Evolutionary conservation across 2,113 vertebrate genomes (phyloP), one percentile per base, ranked within the genome.

Genomic region (Porphyrio hochstetteri): DNA sequence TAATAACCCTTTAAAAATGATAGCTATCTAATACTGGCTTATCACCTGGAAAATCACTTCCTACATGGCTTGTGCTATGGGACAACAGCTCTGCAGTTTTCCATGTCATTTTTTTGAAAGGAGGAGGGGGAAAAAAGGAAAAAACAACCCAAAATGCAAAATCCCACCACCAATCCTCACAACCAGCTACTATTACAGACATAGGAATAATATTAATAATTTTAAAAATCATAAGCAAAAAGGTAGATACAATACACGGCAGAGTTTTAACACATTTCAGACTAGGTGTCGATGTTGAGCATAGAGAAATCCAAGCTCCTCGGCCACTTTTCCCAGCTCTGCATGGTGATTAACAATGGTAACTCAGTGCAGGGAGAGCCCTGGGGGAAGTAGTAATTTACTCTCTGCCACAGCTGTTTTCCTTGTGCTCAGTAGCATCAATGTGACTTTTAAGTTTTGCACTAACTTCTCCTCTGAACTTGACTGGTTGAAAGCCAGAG

Each of bases 31-130:
- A 42, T 80, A 56, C 28, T 76, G 38, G 53, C 11, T 17, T 91
- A 33, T 16, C 97, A 94, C 90, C 95, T 97, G 86, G 84, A 81
- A 96, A 94, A 78, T 29, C 5, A 55, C n/a, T 95, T 60, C 28
- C 81, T 48, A 9, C 4, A 20, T 61, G 88, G 35, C 74, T 93
- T 82, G 63, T 94, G 64, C 89, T 96, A 36, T 29, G 52, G 36
- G 95, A 95, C 50, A 92, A 40, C 57, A 76, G 74, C 48, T 90
- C 84, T 57, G 50, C 40, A 50, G 81, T 67, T 38, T 69, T 95
- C 77, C 72, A 44, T 44, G 17, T 44, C 44, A 16, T 81, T 96
- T 96, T 90, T 76, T 48, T 72, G 59, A 83, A 94, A 74, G 29
- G 14, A 25, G 38, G 71, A 61, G 52, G 52, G 52, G 25, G 17